These are phyloP conservation scores for Lanius collurio DNA, from an alignment of 2,113 vertebrate genomes.

Conservation along the genomic window DNA sequence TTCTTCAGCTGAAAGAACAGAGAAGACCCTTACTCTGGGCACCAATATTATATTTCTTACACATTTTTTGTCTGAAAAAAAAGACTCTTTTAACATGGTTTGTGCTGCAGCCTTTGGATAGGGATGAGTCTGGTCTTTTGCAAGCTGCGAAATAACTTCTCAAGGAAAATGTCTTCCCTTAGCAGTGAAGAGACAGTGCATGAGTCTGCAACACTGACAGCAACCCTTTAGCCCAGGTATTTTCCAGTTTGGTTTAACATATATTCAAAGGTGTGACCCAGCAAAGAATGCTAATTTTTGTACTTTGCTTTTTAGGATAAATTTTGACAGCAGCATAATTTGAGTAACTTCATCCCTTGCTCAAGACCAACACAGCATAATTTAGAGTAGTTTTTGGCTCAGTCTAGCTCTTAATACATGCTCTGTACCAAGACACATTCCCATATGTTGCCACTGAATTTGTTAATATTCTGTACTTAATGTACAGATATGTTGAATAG, in stretches of 20 bases:
- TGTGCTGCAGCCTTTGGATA: neutral
- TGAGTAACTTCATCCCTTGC: neutral
- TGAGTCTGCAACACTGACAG: neutral
- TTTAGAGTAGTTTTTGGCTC: neutral
- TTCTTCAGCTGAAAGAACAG: neutral
- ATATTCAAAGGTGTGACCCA: neutral
- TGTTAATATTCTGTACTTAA: neutral
- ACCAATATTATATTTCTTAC: neutral
- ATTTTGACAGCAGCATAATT: neutral
- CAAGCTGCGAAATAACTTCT: neutral
- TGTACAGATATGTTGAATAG: neutral
- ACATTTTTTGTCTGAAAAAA: neutral
- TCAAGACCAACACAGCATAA: neutral
- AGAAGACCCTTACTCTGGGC: neutral
- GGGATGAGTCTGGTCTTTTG: neutral
- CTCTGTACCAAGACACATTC: neutral
- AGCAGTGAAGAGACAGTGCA: neutral
- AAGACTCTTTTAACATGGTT: neutral
- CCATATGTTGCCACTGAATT: neutral
- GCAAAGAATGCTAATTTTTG: neutral
- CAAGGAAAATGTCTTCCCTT: neutral
- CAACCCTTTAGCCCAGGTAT: neutral
- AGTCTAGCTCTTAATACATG: neutral
- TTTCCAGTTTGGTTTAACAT: neutral
- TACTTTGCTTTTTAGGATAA: neutral